Percentiles rank a stretch among this genome's conserved stretches.
These are phyloP conservation scores for Apostichopus californicus DNA, from an alignment of 35 echinoderm and acorn worm genomes.

Conservation along the genomic window DNA sequence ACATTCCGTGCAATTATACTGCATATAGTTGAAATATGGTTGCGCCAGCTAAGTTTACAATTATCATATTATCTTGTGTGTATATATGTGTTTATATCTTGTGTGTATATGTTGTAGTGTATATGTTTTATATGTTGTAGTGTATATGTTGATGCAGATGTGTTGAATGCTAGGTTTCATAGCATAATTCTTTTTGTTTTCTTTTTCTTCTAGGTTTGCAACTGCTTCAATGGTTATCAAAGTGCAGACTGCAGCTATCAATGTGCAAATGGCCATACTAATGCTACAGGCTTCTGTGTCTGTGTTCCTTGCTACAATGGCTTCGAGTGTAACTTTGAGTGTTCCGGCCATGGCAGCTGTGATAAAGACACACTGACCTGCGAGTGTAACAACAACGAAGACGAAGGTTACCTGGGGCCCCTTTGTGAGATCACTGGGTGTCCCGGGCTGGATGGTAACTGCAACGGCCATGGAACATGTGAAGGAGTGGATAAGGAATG, in stretches of 20 bases:
- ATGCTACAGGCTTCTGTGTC: conserved; percentile 60
- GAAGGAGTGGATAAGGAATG: conserved; percentile 64
- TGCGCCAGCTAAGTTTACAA: too few relatives aligned
- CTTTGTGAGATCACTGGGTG: conserved; percentile 77
- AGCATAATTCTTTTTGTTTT: too few relatives aligned
- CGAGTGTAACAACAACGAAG: conserved; percentile 51
- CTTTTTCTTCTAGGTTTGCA: neutral
- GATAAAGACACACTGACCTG: conserved; percentile 52
- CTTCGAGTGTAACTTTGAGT: conserved; percentile 78
- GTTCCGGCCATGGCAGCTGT: conserved; percentile 77
- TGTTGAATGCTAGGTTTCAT: too few relatives aligned
- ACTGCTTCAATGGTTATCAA: conserved; percentile 19
- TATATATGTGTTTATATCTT: too few relatives aligned
- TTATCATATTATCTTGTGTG: too few relatives aligned
- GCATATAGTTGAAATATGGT: too few relatives aligned
- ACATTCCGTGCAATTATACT: too few relatives aligned
- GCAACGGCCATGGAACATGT: conserved; percentile 71
- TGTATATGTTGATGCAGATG: too few relatives aligned
- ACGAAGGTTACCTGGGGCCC: conserved; percentile 56
- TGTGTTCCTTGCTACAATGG: conserved; percentile 86
- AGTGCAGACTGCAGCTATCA: conserved; percentile 61
- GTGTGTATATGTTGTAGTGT: too few relatives aligned
- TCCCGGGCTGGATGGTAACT: conserved; percentile 51
- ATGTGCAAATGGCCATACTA: conserved; percentile 8
- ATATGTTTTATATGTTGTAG: too few relatives aligned